Base-by-base conservation (phyloP, 1,140 invertebrate genomes). In the Rhopalosiphum padi region DNA sequence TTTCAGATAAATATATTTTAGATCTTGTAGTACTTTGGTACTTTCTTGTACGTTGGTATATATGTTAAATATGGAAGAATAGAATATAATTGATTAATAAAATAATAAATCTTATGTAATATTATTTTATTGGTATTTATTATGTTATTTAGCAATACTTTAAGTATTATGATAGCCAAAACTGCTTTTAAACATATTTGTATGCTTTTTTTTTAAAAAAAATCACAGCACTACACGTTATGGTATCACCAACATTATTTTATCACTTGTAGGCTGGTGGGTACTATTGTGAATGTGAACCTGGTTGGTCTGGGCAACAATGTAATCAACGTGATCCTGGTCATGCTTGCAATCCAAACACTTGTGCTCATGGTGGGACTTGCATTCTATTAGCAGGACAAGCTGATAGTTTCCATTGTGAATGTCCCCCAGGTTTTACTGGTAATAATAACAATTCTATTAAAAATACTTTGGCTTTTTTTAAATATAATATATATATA, bases 401-500 rank as follows among this genome's bases (percentile, higher is more conserved):
- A 5, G 96, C 96, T 37, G 96, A 97, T 91, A 25, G 97, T 95
- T 98, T 97, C 95, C 97, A 97, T 11, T 99, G 98, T 95, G 95
- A 95, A 4, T 99, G 98, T 95, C 95, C 95, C 46, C 96, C 96
- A 9, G 97, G 97, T 43, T 97, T 96, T 95, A 96, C 96, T 94
- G 97, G 97, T 90, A 95, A 96, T 83, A 92, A 46, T 90, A 48
- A 48, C 48, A 41, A 37, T 60, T 83, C 18, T 43, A 23, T 35
- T 55, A 51, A 77, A 60, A 83, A 77, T 90, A 8, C n/a, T 89
- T n/a, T 53, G 2, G 37, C 7, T 37, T 77, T 77, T 89, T 43
- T 51, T 30, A 77, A 41, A 37, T 37, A 37, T 37, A 37, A 37
- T 37, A 23, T 25, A 11, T 55, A 55, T 30, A 41, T 30, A 9